Conservation (phyloP, 1,140 invertebrate species). For the Leptonema lineaticorne region DNA sequence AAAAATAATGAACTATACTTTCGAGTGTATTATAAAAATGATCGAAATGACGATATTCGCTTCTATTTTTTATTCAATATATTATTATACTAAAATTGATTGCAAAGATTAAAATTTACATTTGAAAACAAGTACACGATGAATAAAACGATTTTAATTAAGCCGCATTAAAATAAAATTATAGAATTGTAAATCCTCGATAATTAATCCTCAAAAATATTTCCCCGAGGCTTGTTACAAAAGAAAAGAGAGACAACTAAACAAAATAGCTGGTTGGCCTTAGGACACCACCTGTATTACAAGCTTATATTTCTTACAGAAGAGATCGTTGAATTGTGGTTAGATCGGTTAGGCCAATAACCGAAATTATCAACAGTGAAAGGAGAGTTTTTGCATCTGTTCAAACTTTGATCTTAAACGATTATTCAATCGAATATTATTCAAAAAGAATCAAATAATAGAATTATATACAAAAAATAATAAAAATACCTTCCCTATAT, state of each 20-base stretch:
- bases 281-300: conserved; percentile 24
- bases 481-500: not conserved
- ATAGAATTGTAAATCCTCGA: conserved; percentile 36
- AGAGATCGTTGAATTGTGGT: conserved; percentile 27
- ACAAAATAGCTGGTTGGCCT: conserved; percentile 8
- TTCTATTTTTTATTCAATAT: too few relatives aligned
- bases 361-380: conserved; percentile 34
- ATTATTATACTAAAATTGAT: too few relatives aligned
- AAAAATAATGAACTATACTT: too few relatives aligned
- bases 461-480: not conserved
- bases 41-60: too few relatives aligned
- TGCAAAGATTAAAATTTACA: too few relatives aligned
- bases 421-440: conserved; percentile 21
- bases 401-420: conserved; percentile 1
- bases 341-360: conserved; percentile 30
- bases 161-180: conserved; percentile 18
- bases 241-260: not conserved
- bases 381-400: conserved; percentile 27
- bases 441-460: not conserved
- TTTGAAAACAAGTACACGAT: too few relatives aligned
- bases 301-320: not conserved
- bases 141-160: too few relatives aligned
- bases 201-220: conserved; percentile 38
- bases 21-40: too few relatives aligned
- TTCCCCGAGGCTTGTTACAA: conserved; percentile 10